Evolutionary conservation across 2,888 invertebrate species (phyloP), one percentile per base, ranked within the genome.

Genomic region (Drosophila parthenogenetica): DNA sequence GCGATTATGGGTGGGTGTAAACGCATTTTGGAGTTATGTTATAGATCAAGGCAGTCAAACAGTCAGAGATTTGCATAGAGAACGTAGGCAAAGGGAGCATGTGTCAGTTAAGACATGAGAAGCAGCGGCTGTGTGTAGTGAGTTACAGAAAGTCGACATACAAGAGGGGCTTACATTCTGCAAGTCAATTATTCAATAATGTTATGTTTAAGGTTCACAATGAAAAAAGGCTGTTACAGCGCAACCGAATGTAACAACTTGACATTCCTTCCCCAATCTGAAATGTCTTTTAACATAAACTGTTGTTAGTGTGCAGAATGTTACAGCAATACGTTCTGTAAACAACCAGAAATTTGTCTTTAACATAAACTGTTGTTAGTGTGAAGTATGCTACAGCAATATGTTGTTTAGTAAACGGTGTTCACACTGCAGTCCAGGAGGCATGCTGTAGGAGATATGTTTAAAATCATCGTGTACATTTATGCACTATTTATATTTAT

Each of bases 11-110:
- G 43, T 57, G 74, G 73, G 65, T 64, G 66, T 57, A 51, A 68
- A 67, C 70, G 39, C 55, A 74, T 67, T 79, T 63, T 29, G 45
- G 49, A 60, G 70, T 73, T 68, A 70, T 50, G 62, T 67, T 75
- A 49, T 66, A 46, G 57, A 59, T 66, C 59, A 81, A 61, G 66
- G 79, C 77, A 64, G 77, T 83, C 82, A 81, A 82, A 79, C 76
- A 77, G 69, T 37, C 46, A 46, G 51, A 40, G 57, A 46, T 61
- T 48, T 46, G 35, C 11, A 13, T 3, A 35, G 5, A 13, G 13
- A 35, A 13, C 35, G 11, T 2, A 32, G 5, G 13, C 13, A 35
- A 35, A 11, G 13, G 49, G 37, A 37, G 57, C 57, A 57, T 37
- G 55, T 62, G 35, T 32, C 19, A 19, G 14, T 60, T 17, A 32